phyloP scores from a whole-genome alignment of 2,888 invertebrate genomes.

The Strigamia maritima region DNA sequence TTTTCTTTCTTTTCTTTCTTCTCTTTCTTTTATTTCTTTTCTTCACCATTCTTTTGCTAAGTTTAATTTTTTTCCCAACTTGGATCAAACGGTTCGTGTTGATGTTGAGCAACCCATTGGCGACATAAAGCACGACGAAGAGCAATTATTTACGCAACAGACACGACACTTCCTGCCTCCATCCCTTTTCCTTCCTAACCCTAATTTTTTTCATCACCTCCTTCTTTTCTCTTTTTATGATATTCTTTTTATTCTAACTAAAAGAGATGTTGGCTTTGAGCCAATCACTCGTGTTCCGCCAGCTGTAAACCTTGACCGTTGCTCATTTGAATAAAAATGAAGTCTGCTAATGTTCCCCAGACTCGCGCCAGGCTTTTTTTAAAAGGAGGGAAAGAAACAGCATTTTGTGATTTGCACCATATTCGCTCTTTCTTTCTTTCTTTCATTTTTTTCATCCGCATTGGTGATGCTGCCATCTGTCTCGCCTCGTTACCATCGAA shows the following conservation, averaged over 20 bases:
- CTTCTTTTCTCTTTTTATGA: background rate
- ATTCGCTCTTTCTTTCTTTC: background rate
- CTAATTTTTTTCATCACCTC: background rate
- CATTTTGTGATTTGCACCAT: conserved; percentile 2
- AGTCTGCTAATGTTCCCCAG: conserved; percentile 12
- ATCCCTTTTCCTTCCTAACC: background rate
- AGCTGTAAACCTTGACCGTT: conserved; percentile 18
- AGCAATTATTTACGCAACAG: conserved; percentile 12
- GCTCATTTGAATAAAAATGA: conserved; percentile 27
- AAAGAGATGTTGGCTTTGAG: background rate
- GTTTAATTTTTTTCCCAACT: background rate
- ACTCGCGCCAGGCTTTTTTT: background rate
- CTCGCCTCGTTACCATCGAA: conserved; percentile 29
- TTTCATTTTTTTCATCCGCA: background rate
- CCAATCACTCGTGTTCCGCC: conserved; percentile 17
- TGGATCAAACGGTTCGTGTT: conserved; percentile 3
- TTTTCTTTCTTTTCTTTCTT: background rate
- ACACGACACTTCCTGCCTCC: background rate
- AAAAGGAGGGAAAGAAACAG: background rate
- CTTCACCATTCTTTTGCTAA: background rate
- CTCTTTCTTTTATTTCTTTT: background rate
- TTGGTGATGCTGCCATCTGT: conserved; percentile 9
- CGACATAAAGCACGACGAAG: background rate
- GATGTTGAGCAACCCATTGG: conserved; percentile 2
- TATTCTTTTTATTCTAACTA: background rate